Base-by-base conservation (phyloP, 64 coral and sea anemone species). In the Stylophora pistillata region DNA sequence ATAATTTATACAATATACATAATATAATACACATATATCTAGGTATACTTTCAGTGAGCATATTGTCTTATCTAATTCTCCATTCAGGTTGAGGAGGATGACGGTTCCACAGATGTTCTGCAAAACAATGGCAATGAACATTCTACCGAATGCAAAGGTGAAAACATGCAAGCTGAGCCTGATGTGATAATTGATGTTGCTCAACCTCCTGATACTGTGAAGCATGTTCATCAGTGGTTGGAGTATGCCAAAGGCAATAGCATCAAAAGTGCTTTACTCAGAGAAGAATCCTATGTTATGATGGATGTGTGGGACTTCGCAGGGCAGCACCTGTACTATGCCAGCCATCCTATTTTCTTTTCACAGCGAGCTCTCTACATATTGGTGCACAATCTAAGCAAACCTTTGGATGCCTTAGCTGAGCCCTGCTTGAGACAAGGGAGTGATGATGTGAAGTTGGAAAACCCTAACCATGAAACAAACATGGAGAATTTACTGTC, bases 221-320 rank as follows among this genome's bases (percentile, higher is more conserved):
- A 85, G 32, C 30, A 30, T n/a, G 57, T 60, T 31, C 15, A 65
- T 54, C 5, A 71, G 29, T 68, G n/a, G 23, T 71, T 85, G 13
- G 15, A 66, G 61, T 14, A 32, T 70, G 11, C 32, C 33, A 37
- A 66, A 41, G 25, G 63, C 28, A 21, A 70, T 10, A 9, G 31
- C 32, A 6, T n/a, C 23, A 30, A 25, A 0, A 25, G 12, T 21
- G n/a, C 4, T 70, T 21, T 27, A 53, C 25, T 58, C 12, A n/a
- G 15, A 30, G 13, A 13, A 82, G 79, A 82, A 25, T 55, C 27
- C 23, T 58, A 85, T 29, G 33, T 61, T 10, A 61, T 74, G 16
- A 55, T 88, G 17, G 73, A 76, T 72, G 29, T 88, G 14, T 88
- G 86, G 86, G 86, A 74, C 54, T 88, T 88, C 60, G 79, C 79